Base-by-base conservation (phyloP, 2,113 vertebrate genomes). In the Gambusia affinis region DNA sequence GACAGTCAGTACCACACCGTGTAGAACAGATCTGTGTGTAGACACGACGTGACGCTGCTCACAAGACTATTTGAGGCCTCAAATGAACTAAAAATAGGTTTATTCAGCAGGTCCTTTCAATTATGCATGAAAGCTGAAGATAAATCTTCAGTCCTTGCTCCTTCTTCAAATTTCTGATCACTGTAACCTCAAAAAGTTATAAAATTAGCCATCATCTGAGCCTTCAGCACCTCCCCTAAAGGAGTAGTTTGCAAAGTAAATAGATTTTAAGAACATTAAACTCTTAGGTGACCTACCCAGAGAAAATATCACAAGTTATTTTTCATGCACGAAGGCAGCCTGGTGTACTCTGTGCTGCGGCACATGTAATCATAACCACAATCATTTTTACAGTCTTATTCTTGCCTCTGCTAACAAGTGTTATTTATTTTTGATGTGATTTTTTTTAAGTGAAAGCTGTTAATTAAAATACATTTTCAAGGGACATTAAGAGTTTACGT, bases 1-100 rank as follows among this genome's bases (percentile, higher is more conserved):
- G 95, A 93, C 92, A 97, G 98, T 99, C 95, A 98, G 98, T 97
- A 87, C 33, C 30, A 76, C 44, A 22, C 60, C 72, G 14, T 85
- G 67, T 70, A 77, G 57, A 72, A 31, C 28, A 70, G 62, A 54
- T n/a, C 30, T 8, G 44, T 67, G 31, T 68, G 28, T 30, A 62
- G 27, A 28, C 12, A 33, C 60, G 68, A 79, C 37, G 27, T 24
- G 24, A 51, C 30, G n/a, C 42, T 61, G 51, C 74, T 74, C 64
- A 28, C 30, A 73, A 57, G 22, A 33, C 19, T 65, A 62, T 57
- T 70, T 22, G 22, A 51, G 31, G 37, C 24, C 47, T 71, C 33
- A 22, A 11, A 12, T 64, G 73, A 57, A 5, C 51, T 57, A 75
- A 69, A 17, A 78, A 64, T n/a, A 19, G 15, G 29, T 64, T 77